These are phyloP conservation scores for Metalampra italica DNA, from an alignment of 2,888 invertebrate species.

Conservation along the genomic window DNA sequence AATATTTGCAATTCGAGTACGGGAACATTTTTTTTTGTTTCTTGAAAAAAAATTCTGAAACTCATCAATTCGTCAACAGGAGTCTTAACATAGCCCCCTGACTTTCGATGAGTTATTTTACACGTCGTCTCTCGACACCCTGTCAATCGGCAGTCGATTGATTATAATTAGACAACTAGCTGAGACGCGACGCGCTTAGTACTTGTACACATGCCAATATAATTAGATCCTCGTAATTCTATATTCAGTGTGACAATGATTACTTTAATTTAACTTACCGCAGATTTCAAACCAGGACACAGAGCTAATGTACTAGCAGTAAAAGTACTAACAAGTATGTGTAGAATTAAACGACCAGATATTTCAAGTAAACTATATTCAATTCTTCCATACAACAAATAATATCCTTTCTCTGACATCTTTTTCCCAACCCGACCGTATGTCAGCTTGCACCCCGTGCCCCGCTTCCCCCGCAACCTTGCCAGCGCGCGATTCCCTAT, in stretches of 20 bases:
- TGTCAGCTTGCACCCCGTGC: no score
- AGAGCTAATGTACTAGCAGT: background rate
- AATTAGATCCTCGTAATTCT: background rate
- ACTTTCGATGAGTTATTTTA: conserved; percentile 8
- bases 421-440: no score
- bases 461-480: no score
- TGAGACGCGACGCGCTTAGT: conserved; percentile 24
- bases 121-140: conserved; percentile 14
- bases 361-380: no score
- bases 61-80: background rate
- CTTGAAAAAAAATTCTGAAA: background rate
- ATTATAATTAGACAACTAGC: conserved; percentile 46
- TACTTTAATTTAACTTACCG: no score
- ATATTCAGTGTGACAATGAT: background rate
- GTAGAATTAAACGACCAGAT: no score
- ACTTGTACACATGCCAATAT: conserved; percentile 11
- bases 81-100: background rate
- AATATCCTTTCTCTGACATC: no score
- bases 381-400: no score
- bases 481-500: no score
- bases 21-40: background rate
- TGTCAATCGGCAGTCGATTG: conserved; percentile 52
- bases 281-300: background rate
- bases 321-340: no score
- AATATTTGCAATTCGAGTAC: background rate